Evolutionary conservation across 1,140 invertebrate genomes (phyloP), one percentile per base, ranked within the genome.

Genomic region (Hylyphantes graminicola): DNA sequence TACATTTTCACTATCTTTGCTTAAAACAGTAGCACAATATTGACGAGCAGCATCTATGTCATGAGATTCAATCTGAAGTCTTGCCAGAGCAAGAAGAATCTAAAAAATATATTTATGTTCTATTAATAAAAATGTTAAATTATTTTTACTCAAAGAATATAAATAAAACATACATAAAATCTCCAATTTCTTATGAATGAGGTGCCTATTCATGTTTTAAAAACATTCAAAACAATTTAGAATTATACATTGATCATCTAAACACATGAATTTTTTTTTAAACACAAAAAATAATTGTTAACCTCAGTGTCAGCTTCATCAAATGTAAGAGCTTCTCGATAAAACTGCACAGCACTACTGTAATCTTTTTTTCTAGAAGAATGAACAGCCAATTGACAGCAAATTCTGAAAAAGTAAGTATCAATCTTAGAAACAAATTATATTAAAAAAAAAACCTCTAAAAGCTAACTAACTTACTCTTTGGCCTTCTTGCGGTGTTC

Each of bases 1-100:
- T 89, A 98, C 96, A 89, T 98, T 97, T 86, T 97, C 95, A 21
- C 94, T 93, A 88, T 98, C 96, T 7, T 94, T 92, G 86, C 94
- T 94, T 15, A 98, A 90, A 17, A 99, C 91, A 8, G 94, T 92
- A 59, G 94, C 92, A 88, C 96, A 97, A 87, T 96, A 93, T 85
- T 97, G 94, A 88, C 97, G 61, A 61, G 85, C 87, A 53, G 75
- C 63, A 64, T 87, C 87, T 68, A 86, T 86, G 53, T 87, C 84
- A 86, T 86, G 87, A 86, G 94, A 94, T 89, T 95, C 94, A 91
- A 97, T 94, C 88, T 96, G 96, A 4, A 97, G 90, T 87, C 95
- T 95, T 0, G 96, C 95, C 50, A 98, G 89, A 2, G 94, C 93
- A 51, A 95, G 90, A 17, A 88, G 75, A 54, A 87, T 85, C 80